Percentiles rank a stretch among this genome's conserved stretches.
Conservation (phyloP, 2,888 invertebrate species). For the Nomada goodeniana region DNA sequence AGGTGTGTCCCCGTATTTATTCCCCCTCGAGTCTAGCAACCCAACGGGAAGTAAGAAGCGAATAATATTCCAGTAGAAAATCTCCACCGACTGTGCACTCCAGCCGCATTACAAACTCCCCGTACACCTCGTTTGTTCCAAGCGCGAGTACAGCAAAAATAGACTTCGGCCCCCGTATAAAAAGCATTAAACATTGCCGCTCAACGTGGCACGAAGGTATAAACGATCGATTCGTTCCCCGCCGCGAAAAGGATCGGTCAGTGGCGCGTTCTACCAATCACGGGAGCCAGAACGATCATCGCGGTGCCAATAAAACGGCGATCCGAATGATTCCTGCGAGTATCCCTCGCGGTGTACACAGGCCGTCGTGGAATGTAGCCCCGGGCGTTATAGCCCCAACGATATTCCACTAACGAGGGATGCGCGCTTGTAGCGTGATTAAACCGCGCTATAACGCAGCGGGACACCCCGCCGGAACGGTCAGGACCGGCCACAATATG, state of each 20-base stretch:
- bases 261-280: slow-evolving; percentile 46
- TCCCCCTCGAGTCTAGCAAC: too few species aligned
- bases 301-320: slow-evolving; percentile 49
- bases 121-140: neutral
- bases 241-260: slow-evolving; percentile 41
- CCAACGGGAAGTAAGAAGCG: too few species aligned
- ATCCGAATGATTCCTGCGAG: slow-evolving; percentile 16
- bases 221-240: slow-evolving; percentile 24
- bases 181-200: neutral
- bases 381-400: slow-evolving; percentile 80
- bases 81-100: neutral
- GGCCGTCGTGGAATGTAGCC: slow-evolving; percentile 79
- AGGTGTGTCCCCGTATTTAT: too few species aligned
- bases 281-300: slow-evolving; percentile 52
- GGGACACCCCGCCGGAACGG: slow-evolving; percentile 73
- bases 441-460: slow-evolving; percentile 83
- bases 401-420: slow-evolving; percentile 84
- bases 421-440: slow-evolving; percentile 83
- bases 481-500: slow-evolving; percentile 75
- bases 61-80: too few species aligned
- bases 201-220: neutral
- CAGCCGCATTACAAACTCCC: slow-evolving; percentile 6
- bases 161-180: too few species aligned
- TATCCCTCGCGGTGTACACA: slow-evolving; percentile 38
- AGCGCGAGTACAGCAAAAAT: neutral